A percentile compares a stretch with the other conserved stretches of the same genome.
phyloP scores from a whole-genome alignment of 2,113 vertebrate genomes.

The Lophotis ruficrista region DNA sequence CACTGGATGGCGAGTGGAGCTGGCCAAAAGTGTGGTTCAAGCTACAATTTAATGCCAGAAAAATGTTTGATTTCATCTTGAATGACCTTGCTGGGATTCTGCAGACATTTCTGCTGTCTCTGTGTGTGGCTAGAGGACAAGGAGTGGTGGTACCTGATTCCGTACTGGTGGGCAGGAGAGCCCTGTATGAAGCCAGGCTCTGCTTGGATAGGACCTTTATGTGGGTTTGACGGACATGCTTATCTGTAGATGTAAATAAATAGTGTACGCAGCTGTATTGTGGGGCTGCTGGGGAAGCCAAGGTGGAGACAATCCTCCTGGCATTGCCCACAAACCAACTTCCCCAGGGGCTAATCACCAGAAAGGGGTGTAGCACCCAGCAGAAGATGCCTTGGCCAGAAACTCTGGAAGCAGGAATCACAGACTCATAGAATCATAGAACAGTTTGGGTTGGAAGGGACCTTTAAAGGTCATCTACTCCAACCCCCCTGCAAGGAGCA shows the following conservation, averaged over 20 bases:
- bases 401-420: background rate
- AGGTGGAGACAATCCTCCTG: background rate
- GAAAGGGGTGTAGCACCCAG: background rate
- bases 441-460: no score
- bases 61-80: background rate
- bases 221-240: background rate
- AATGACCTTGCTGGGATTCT: background rate
- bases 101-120: background rate
- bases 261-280: accelerated
- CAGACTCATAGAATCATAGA: no score
- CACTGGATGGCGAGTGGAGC: accelerated
- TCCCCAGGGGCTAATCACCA: background rate
- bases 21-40: background rate
- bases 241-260: background rate
- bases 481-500: no score
- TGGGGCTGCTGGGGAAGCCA: background rate
- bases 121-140: background rate
- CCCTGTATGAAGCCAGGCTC: background rate
- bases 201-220: background rate
- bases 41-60: background rate
- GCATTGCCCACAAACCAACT: background rate
- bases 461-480: no score
- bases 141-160: background rate
- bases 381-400: background rate
- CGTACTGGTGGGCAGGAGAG: background rate